phyloP scores from a whole-genome alignment of 2,797 vertebrate species.

The Zalophus californianus region DNA sequence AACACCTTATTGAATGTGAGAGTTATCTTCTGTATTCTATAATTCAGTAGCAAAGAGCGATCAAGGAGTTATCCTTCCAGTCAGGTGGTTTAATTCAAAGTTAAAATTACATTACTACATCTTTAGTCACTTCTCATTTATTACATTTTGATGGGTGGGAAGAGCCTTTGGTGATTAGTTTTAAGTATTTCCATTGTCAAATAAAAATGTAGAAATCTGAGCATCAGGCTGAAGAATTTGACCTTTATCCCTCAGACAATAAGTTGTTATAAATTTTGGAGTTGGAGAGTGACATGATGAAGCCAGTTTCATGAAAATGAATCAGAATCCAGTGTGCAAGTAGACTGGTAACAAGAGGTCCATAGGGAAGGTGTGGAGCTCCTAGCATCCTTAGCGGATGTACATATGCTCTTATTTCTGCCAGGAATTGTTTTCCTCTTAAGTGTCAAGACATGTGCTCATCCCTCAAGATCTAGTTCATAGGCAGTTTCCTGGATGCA shows the following conservation, averaged over 20 bases:
- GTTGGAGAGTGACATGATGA: neutral
- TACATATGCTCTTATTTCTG: neutral
- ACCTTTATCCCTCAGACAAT: neutral
- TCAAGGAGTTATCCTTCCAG: slow-evolving; percentile 17
- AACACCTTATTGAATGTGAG: neutral
- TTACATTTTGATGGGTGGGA: slow-evolving; percentile 31
- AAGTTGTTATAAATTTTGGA: neutral
- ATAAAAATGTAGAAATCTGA: slow-evolving; percentile 51
- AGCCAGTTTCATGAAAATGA: slow-evolving; percentile 22
- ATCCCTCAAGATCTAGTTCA: slow-evolving; percentile 32
- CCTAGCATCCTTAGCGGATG: neutral
- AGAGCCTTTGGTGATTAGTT: neutral
- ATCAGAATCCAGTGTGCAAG: slow-evolving; percentile 16
- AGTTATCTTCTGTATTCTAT: neutral
- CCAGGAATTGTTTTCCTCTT: slow-evolving; percentile 8
- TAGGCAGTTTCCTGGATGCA: neutral
- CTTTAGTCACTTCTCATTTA: slow-evolving; percentile 45
- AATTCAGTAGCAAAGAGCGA: slow-evolving; percentile 20
- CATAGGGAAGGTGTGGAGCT: neutral
- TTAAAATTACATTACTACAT: slow-evolving; percentile 49
- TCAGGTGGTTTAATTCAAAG: slow-evolving; percentile 39
- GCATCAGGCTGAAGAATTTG: slow-evolving; percentile 37
- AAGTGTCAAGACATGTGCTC: neutral
- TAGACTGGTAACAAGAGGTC: neutral
- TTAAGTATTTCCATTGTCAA: slow-evolving; percentile 45